These are phyloP conservation scores for Enteromius mattozi DNA, from an alignment of 2,797 vertebrate species.

Conservation along the genomic window DNA sequence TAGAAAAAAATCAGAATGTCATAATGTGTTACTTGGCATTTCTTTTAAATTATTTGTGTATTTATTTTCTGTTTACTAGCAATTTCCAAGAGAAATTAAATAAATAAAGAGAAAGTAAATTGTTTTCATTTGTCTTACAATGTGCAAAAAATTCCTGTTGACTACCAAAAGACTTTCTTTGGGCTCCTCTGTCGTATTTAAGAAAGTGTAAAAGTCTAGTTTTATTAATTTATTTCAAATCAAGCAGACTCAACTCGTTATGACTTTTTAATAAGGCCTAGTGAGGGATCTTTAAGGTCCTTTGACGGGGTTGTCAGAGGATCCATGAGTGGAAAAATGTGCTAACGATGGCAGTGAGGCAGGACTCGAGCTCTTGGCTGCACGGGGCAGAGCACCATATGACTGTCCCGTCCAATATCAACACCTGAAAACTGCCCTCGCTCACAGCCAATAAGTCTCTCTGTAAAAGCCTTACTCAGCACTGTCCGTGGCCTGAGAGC, in stretches of 20 bases:
- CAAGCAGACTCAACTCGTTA: slow-evolving; percentile 41
- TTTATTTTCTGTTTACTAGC: background rate
- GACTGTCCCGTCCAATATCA: slow-evolving; percentile 38
- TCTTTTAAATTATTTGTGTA: background rate
- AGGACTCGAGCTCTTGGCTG: slow-evolving; percentile 35
- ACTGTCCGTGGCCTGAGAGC: slow-evolving; percentile 28
- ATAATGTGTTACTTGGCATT: too few relatives aligned
- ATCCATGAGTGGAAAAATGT: slow-evolving; percentile 56
- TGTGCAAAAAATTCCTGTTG: background rate
- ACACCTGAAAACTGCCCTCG: slow-evolving; percentile 41
- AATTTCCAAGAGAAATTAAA: background rate
- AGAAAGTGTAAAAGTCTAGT: background rate
- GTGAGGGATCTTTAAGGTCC: slow-evolving; percentile 15
- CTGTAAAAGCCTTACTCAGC: slow-evolving; percentile 42
- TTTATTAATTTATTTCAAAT: slow-evolving; percentile 48
- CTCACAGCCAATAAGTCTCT: slow-evolving; percentile 13
- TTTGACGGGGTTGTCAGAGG: slow-evolving; percentile 51
- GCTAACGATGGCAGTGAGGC: slow-evolving; percentile 32
- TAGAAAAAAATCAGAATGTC: too few relatives aligned
- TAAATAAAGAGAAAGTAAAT: too few relatives aligned
- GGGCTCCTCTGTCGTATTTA: background rate
- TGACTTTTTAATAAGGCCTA: slow-evolving; percentile 54
- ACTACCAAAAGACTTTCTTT: background rate
- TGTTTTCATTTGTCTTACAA: background rate
- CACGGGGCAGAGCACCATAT: background rate